These are phyloP conservation scores for Rhagologus leucostigma DNA, from an alignment of 2,113 vertebrate species.

Conservation along the genomic window DNA sequence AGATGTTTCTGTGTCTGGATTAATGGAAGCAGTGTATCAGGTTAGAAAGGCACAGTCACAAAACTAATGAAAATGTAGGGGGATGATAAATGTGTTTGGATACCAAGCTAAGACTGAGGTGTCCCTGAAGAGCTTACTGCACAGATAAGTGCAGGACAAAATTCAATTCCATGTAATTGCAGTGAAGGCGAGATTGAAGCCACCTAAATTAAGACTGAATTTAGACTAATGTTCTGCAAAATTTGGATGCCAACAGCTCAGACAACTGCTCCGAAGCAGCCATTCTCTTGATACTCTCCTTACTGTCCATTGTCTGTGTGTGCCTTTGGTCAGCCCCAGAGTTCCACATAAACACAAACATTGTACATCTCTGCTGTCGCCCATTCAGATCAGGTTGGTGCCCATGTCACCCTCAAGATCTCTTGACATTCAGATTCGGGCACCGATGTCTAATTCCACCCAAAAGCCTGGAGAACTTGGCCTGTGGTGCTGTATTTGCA, in stretches of 20 bases:
- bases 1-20: neutral
- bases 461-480: neutral
- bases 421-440: neutral
- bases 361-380: neutral
- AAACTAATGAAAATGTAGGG: neutral
- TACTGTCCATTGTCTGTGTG: neutral
- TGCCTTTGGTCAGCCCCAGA: neutral
- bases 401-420: neutral
- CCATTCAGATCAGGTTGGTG: neutral
- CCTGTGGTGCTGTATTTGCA: neutral
- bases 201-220: neutral
- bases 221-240: neutral
- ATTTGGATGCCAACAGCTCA: neutral
- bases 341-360: neutral
- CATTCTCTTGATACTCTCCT: neutral
- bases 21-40: neutral
- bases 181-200: neutral
- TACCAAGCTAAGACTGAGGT: neutral
- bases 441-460: neutral
- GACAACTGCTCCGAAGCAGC: neutral
- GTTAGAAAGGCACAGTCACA: neutral
- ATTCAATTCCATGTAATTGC: neutral
- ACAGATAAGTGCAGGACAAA: neutral
- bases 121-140: neutral
- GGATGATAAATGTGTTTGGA: conserved; percentile 29